phyloP scores from a whole-genome alignment of 2,113 vertebrate genomes.

The Bufo gargarizans region DNA sequence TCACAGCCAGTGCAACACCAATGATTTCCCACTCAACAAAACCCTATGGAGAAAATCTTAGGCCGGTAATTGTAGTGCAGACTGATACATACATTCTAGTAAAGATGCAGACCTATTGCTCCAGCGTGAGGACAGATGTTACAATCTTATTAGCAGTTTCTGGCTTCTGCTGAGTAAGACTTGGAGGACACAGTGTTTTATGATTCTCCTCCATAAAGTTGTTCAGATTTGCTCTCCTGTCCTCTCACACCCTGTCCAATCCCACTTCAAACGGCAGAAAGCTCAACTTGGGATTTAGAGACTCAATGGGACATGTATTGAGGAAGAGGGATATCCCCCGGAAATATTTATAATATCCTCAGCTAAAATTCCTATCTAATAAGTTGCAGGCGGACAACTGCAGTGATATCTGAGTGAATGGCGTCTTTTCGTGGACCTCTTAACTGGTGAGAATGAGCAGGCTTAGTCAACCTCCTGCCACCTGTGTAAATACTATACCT shows the following conservation, averaged over 20 bases:
- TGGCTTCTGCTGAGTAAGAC: slow-evolving; percentile 20
- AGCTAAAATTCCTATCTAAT: slow-evolving; percentile 42
- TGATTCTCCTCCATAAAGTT: slow-evolving; percentile 15
- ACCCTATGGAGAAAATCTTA: neutral
- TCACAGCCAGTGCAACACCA: neutral
- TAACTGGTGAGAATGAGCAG: slow-evolving; percentile 18
- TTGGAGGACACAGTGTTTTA: neutral
- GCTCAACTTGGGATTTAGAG: slow-evolving; percentile 46
- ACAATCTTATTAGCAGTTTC: slow-evolving; percentile 2
- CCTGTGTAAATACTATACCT: slow-evolving; percentile 36
- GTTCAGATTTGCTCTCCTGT: slow-evolving; percentile 36
- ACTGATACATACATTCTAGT: neutral
- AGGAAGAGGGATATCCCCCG: slow-evolving; percentile 42
- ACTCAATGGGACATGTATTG: slow-evolving; percentile 40
- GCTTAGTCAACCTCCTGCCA: neutral
- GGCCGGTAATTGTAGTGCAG: neutral
- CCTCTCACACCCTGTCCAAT: slow-evolving; percentile 39
- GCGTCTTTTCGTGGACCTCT: slow-evolving; percentile 4
- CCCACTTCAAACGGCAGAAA: slow-evolving; percentile 32
- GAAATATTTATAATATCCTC: slow-evolving; percentile 47
- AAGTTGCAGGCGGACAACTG: slow-evolving; percentile 43
- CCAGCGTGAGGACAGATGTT: slow-evolving; percentile 16
- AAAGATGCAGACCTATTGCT: neutral
- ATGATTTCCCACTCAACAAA: neutral
- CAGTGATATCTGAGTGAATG: slow-evolving; percentile 2